Conservation (phyloP, 2,797 vertebrate genomes). For the Moxostoma hubbsi region DNA sequence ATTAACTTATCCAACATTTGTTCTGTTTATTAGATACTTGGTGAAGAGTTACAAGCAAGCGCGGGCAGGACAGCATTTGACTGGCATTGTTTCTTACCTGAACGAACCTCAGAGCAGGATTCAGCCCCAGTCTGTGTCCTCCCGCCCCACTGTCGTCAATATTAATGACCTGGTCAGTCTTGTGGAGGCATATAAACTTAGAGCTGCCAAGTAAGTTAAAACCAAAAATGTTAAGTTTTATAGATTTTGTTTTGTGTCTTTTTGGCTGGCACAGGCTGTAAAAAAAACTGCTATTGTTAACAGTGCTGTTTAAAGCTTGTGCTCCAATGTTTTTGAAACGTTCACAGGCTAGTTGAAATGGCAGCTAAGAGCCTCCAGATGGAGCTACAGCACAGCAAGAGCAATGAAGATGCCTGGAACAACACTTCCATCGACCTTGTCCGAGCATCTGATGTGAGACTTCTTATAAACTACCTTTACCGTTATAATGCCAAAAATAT, state of each 20-base stretch:
- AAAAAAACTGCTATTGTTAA: background rate
- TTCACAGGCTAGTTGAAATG: constrained; percentile 85
- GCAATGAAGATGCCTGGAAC: constrained; percentile 95
- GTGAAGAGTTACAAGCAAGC: constrained; percentile 92
- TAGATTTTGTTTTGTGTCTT: background rate
- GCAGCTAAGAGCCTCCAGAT: constrained; percentile 89
- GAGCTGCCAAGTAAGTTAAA: constrained; percentile 86
- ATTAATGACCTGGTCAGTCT: constrained; percentile 84
- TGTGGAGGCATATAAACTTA: constrained; percentile 88
- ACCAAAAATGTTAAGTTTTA: background rate
- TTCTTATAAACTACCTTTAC: background rate
- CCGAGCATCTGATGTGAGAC: constrained; percentile 89
- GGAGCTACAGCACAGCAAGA: constrained; percentile 83
- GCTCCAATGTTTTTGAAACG: constrained; percentile 31
- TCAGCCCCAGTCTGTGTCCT: constrained; percentile 86
- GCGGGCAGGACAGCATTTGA: constrained; percentile 82
- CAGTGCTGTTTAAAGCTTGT: background rate
- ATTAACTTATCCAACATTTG: background rate
- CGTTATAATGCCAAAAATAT: background rate
- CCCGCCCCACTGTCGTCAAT: constrained; percentile 74
- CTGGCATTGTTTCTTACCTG: constrained; percentile 91
- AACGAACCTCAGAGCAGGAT: constrained; percentile 82
- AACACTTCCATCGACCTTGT: constrained; percentile 90
- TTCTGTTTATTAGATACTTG: constrained; percentile 80
- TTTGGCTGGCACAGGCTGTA: background rate